Conservation (phyloP, 2,113 vertebrate genomes). For the Crocuta crocuta region DNA sequence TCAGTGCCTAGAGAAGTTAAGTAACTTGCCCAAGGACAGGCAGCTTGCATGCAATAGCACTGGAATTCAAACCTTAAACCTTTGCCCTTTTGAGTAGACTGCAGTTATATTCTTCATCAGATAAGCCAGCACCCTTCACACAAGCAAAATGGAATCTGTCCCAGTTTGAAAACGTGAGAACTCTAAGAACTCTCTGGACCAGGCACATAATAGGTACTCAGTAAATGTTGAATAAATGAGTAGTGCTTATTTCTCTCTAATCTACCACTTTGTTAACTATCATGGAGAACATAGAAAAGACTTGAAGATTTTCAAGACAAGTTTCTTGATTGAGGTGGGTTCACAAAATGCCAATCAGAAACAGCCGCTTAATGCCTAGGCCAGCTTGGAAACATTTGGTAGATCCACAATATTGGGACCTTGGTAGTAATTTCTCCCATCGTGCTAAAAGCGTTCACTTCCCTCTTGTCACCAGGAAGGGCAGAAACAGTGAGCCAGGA, state of each 20-base stretch:
- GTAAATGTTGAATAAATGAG: neutral
- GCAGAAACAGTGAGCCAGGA: neutral
- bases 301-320: slow-evolving; percentile 16
- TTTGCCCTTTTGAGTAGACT: neutral
- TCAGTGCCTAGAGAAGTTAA: neutral
- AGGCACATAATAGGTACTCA: neutral
- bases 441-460: neutral
- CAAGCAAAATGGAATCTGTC: neutral
- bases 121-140: neutral
- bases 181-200: neutral
- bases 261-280: neutral
- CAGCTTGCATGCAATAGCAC: neutral
- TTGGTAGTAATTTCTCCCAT: neutral
- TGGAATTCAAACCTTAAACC: neutral
- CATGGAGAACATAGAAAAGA: neutral
- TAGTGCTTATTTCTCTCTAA: neutral
- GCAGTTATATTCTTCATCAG: neutral
- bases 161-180: neutral
- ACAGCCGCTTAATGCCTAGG: neutral
- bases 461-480: slow-evolving; percentile 27
- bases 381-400: neutral
- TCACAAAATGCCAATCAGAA: neutral
- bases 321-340: neutral
- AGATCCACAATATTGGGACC: neutral
- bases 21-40: neutral